Percentiles rank a stretch among this genome's conserved stretches.
These are phyloP conservation scores for Phenganax subtilis DNA, from an alignment of 92 coral and sea anemone species.

Conservation along the genomic window DNA sequence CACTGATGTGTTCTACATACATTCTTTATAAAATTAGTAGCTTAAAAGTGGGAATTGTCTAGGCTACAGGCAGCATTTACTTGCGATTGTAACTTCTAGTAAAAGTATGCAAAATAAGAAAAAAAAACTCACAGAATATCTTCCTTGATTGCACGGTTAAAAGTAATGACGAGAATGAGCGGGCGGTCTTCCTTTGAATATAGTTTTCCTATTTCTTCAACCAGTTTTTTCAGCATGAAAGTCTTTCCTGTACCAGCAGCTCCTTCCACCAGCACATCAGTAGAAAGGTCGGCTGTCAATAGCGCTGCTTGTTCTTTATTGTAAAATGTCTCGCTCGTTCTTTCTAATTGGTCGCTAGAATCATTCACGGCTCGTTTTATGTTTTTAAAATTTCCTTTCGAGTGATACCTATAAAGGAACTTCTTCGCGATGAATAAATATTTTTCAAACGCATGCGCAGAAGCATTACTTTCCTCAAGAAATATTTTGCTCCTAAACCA, in stretches of 20 bases:
- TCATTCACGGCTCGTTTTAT: not conserved
- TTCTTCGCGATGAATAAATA: not conserved
- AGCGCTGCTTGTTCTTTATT: not conserved
- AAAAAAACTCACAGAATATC: constrained; percentile 11
- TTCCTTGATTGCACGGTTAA: constrained; percentile 12
- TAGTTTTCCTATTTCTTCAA: not conserved
- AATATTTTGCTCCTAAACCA: not conserved
- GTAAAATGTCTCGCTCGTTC: not conserved
- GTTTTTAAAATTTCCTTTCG: not conserved
- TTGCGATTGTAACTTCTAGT: too few species aligned
- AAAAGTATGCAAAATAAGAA: too few species aligned
- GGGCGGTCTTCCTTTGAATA: not conserved
- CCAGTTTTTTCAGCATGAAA: not conserved
- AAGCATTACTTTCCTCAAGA: not conserved
- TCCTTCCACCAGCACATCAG: not conserved
- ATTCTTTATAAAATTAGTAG: too few species aligned
- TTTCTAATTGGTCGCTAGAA: not conserved
- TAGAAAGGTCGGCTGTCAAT: not conserved
- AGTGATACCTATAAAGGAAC: not conserved
- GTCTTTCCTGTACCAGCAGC: constrained; percentile 27
- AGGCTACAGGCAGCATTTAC: too few species aligned
- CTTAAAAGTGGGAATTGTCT: too few species aligned
- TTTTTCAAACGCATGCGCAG: not conserved
- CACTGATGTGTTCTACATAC: too few species aligned
- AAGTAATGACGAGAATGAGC: constrained; percentile 18